A percentile compares a stretch with the other conserved stretches of the same genome.
Conservation (phyloP, 1,140 invertebrate genomes). For the Psilanteris sp. region DNA sequence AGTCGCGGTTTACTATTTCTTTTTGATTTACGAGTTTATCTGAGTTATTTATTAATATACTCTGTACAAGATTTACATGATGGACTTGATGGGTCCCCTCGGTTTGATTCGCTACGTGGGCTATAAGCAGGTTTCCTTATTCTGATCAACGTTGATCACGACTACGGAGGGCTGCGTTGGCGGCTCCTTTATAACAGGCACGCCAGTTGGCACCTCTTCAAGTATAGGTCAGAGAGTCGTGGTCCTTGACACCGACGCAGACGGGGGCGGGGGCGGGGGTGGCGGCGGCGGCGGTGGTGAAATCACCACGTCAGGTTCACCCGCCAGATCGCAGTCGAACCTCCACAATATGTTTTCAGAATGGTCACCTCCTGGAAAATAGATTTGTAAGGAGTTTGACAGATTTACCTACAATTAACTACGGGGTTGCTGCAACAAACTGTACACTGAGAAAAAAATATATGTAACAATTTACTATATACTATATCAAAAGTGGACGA, state of each 20-base stretch:
- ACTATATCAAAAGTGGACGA: no score
- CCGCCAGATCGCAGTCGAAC: slow-evolving; percentile 78
- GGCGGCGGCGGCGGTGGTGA: slow-evolving; percentile 71
- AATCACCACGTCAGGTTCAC: slow-evolving; percentile 77
- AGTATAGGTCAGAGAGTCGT: slow-evolving; percentile 79
- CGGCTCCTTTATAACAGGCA: slow-evolving; percentile 72
- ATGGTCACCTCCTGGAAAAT: slow-evolving; percentile 75
- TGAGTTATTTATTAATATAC: no score
- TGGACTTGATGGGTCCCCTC: slow-evolving; percentile 28
- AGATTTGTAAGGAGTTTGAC: slow-evolving; percentile 19
- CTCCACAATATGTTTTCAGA: slow-evolving; percentile 78
- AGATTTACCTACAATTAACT: slow-evolving; percentile 15
- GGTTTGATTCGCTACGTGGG: slow-evolving; percentile 64
- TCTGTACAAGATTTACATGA: slow-evolving; percentile 58
- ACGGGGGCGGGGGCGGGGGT: slow-evolving; percentile 74
- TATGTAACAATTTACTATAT: no score
- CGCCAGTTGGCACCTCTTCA: slow-evolving; percentile 76
- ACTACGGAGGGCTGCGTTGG: slow-evolving; percentile 70
- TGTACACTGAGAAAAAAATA: background rate
- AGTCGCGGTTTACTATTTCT: no score
- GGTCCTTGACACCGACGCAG: slow-evolving; percentile 72
- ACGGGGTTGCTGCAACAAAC: background rate
- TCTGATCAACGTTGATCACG: slow-evolving; percentile 73
- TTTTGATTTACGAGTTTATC: background rate
- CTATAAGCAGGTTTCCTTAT: slow-evolving; percentile 77